Conservation (phyloP, 2,797 vertebrate species). For the Cynodonichthys magdalenae region DNA sequence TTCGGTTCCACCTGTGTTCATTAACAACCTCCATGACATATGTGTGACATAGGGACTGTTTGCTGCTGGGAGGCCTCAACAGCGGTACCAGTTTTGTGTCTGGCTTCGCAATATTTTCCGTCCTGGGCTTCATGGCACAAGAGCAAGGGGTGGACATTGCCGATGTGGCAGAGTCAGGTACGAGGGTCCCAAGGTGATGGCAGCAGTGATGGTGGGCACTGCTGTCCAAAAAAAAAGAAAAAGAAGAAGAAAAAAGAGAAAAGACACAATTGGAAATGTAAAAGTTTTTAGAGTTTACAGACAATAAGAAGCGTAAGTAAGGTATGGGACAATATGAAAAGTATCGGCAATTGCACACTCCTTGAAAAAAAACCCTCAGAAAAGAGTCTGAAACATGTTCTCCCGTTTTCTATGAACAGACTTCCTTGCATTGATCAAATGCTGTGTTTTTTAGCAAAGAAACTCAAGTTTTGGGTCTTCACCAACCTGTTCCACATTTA, state of each 20-base stretch:
- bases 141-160: slow-evolving; percentile 99
- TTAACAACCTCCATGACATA: slow-evolving; percentile 97
- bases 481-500: slow-evolving; percentile 44
- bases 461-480: slow-evolving; percentile 24
- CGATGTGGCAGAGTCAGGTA: slow-evolving; percentile 99
- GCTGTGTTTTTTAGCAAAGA: slow-evolving; percentile 43
- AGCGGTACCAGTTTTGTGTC: slow-evolving; percentile 99
- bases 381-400: slow-evolving; percentile 37
- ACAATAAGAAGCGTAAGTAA: slow-evolving; percentile 5
- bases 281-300: slow-evolving; percentile 18
- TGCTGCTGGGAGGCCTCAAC: slow-evolving; percentile 99
- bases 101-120: slow-evolving; percentile 99
- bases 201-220: slow-evolving; percentile 94
- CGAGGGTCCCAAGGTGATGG: slow-evolving; percentile 82
- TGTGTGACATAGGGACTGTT: slow-evolving; percentile 99
- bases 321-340: slow-evolving; percentile 48
- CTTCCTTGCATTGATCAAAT: slow-evolving; percentile 26
- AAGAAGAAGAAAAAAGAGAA: slow-evolving; percentile 52
- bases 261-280: slow-evolving; percentile 49
- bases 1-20: slow-evolving; percentile 86
- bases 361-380: slow-evolving; percentile 65
- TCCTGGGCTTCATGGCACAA: slow-evolving; percentile 99
- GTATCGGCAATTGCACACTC: slow-evolving; percentile 75
- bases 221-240: slow-evolving; percentile 80
- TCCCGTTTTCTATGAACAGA: slow-evolving; percentile 44